Evolutionary conservation across 2,888 invertebrate species (phyloP).

Genomic region (Tiphia femorata): DNA sequence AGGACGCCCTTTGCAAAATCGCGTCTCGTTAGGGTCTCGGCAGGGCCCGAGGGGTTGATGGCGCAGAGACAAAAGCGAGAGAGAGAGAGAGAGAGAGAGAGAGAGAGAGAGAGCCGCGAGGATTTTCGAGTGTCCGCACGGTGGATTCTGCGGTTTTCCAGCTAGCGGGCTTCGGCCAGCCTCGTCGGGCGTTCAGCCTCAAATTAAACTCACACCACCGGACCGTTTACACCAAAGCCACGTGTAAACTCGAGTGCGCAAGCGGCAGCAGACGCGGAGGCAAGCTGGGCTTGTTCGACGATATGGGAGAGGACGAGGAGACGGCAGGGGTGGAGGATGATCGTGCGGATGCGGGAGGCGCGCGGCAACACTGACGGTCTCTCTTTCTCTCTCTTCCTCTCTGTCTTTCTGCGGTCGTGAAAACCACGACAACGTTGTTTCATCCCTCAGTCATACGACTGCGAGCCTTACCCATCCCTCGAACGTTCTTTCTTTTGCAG

Average conservation of each 20-base stretch:
- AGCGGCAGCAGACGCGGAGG: constrained; percentile 8
- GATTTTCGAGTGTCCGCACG: constrained; percentile 12
- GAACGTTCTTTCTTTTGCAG: too few species aligned
- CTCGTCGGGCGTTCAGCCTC: constrained; percentile 46
- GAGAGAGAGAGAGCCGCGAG: not conserved
- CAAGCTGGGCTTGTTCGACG: constrained; percentile 16
- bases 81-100: not conserved
- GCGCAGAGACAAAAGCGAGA: constrained; percentile 3
- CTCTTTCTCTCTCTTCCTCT: constrained; percentile 7
- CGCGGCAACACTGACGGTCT: not conserved
- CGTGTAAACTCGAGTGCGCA: constrained; percentile 30
- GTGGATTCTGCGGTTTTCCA: constrained; percentile 40
- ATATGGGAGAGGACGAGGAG: too few species aligned
- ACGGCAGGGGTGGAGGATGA: constrained; percentile 9
- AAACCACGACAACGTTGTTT: constrained; percentile 24
- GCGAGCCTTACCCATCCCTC: too few species aligned
- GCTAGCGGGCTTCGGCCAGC: constrained; percentile 33
- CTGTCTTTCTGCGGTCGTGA: constrained; percentile 11
- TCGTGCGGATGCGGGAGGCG: not conserved
- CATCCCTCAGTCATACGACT: too few species aligned
- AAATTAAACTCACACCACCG: constrained; percentile 49
- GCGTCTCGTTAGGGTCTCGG: not conserved
- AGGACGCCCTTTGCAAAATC: too few species aligned
- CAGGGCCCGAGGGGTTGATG: constrained; percentile 8
- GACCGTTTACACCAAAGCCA: constrained; percentile 33